Base-by-base conservation (phyloP, 2,888 invertebrate species). In the Pseudolycoriella hygida region DNA sequence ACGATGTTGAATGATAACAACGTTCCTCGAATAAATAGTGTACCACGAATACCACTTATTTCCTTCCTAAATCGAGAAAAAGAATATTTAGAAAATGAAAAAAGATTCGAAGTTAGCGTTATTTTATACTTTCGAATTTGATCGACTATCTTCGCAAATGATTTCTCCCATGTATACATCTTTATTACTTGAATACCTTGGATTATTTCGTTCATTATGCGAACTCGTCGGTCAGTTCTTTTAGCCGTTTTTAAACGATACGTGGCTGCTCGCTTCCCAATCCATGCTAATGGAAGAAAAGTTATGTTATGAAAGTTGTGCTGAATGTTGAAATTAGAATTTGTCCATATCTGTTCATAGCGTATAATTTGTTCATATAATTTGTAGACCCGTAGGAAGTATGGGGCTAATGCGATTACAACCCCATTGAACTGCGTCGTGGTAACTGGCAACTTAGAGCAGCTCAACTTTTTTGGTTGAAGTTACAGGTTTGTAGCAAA, bases 141-240 rank as follows among this genome's bases (percentile, higher is more conserved):
- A 6, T 76, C 77, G 5, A 92, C 78, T 20, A 88, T 69, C 31
- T 71, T 69, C 0, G 77, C 76, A 57, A 89, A 89, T 0, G 83
- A 81, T 37, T 74, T 74, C 60, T 89, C 89, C 80, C 88, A 89
- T 0, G 84, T 81, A 57, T 86, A 88, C 86, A 89, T 88, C 60
- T 89, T 89, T 51, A 89, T 83, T 0, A 87, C 81, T 49, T 84
- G 76, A 53, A 89, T 83, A 2, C 85, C 86, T 46, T 76, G 76
- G 31, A 89, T 77, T 0, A 88, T 80, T 60, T 89, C 93, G 58
- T 84, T 88, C 87, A 93, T 92, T 1, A 92, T 61, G 18, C 85
- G 69, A 2, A 94, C 81, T 4, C 94, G 67, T 53, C 85, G 73
- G 63, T 94, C 93, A 0, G 92, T 89, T 45, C 81, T 70, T 31